phyloP scores from a whole-genome alignment of 1,140 invertebrate species.

The Drosophila lini region DNA sequence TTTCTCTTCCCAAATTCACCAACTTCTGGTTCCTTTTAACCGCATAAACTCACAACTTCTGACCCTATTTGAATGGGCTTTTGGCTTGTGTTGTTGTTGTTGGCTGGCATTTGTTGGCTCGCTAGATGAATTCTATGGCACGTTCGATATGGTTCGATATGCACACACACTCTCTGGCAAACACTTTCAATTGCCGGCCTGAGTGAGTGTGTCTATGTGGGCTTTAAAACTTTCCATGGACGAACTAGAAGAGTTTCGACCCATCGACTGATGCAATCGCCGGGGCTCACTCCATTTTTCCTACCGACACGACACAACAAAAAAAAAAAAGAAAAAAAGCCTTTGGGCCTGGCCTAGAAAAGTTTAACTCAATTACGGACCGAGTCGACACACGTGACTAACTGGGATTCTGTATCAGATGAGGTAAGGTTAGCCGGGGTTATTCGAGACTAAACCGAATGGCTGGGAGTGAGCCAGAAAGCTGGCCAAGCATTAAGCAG shows the following conservation, averaged over 20 bases:
- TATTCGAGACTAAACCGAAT: conserved; percentile 5
- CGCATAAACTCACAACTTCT: conserved; percentile 49
- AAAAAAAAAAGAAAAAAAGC: conserved; percentile 41
- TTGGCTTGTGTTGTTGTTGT: conserved; percentile 21
- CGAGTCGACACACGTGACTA: conserved; percentile 68
- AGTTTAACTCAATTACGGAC: conserved; percentile 79
- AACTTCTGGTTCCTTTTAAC: conserved; percentile 8
- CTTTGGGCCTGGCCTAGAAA: conserved; percentile 72
- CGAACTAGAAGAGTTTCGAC: conserved; percentile 36
- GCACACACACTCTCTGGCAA: conserved; percentile 31
- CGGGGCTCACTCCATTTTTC: conserved; percentile 27
- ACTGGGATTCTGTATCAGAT: conserved; percentile 42
- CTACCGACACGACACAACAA: background rate
- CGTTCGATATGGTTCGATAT: conserved; percentile 49
- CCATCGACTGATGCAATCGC: conserved; percentile 70
- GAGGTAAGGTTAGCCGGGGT: conserved; percentile 48
- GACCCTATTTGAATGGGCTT: conserved; percentile 26
- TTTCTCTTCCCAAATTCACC: background rate
- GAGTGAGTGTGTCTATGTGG: conserved; percentile 26
- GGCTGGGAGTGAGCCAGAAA: conserved; percentile 48
- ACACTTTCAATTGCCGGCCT: conserved; percentile 47
- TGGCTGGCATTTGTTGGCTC: conserved; percentile 43
- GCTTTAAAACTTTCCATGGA: conserved; percentile 66
- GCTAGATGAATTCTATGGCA: conserved; percentile 55
- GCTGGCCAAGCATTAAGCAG: conserved; percentile 65